Percentiles rank a stretch among this genome's conserved stretches.
phyloP scores from a whole-genome alignment of 2,797 vertebrate species.

The Diceros bicornis region DNA sequence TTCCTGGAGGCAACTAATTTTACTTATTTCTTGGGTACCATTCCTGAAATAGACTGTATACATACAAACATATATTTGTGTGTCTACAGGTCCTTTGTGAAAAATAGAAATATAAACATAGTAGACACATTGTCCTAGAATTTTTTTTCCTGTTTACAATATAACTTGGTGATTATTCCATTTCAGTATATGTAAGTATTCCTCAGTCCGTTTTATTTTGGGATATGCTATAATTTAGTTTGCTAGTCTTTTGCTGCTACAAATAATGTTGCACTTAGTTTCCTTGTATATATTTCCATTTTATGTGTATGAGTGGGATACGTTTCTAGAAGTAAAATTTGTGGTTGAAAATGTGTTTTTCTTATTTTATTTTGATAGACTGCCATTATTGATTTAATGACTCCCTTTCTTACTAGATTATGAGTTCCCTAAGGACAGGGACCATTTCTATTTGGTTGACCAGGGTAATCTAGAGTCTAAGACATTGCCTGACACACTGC shows the following conservation, averaged over 20 bases:
- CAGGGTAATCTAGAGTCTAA: conserved; percentile 6
- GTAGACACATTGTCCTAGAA: not conserved
- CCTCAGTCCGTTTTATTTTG: conserved; percentile 34
- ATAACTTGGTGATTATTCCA: not conserved
- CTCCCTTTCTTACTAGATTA: not conserved
- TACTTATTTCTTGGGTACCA: not conserved
- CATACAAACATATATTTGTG: not conserved
- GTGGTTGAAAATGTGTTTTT: not conserved
- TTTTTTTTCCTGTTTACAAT: conserved; percentile 16
- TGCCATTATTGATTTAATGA: not conserved
- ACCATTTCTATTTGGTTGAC: not conserved
- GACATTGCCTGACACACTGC: not conserved
- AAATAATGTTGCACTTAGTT: conserved; percentile 3
- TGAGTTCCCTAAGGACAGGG: not conserved
- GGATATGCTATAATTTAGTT: conserved; percentile 20
- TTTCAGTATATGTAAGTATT: conserved; percentile 35
- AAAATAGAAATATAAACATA: conserved; percentile 37
- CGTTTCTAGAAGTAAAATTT: conserved; percentile 52
- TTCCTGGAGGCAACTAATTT: not conserved
- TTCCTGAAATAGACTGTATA: conserved; percentile 36
- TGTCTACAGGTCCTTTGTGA: not conserved
- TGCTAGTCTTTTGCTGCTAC: not conserved
- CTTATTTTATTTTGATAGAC: conserved; percentile 46
- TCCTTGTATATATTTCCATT: not conserved
- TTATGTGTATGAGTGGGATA: not conserved